Evolutionary conservation across 2,888 invertebrate genomes (phyloP).

Genomic region (Tridacna crocea): DNA sequence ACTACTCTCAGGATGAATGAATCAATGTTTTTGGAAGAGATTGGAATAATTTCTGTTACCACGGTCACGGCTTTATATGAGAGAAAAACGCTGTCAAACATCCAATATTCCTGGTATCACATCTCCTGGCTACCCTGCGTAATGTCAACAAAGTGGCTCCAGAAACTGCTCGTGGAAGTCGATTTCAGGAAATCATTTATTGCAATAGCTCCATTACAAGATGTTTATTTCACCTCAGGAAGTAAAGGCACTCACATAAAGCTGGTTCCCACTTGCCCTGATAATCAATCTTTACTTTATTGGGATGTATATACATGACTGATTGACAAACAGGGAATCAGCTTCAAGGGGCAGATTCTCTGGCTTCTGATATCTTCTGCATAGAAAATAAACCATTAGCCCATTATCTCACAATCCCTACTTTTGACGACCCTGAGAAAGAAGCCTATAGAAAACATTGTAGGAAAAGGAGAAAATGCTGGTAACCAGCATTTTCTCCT

Average conservation of each 20-base stretch:
- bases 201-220: constrained; percentile 16
- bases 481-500: too few relatives aligned
- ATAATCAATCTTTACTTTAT: constrained; percentile 23
- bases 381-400: too few relatives aligned
- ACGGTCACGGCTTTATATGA: too few relatives aligned
- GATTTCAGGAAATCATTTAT: constrained; percentile 20
- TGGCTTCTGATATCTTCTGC: too few relatives aligned
- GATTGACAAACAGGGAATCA: constrained; percentile 2
- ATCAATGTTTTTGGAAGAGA: too few relatives aligned
- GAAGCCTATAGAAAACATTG: too few relatives aligned
- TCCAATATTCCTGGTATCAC: not conserved
- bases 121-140: not conserved
- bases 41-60: too few relatives aligned
- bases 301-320: constrained; percentile 13
- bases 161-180: not conserved
- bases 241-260: not conserved
- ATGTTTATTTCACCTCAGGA: constrained; percentile 29
- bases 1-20: too few relatives aligned
- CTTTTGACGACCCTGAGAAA: too few relatives aligned
- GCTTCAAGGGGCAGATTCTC: not conserved
- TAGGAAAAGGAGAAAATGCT: too few relatives aligned
- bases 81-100: not conserved
- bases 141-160: constrained; percentile 13
- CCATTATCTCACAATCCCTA: too few relatives aligned
- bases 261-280: constrained; percentile 17